These are phyloP conservation scores for Solenopsis invicta DNA, from an alignment of 1,140 invertebrate species.

Conservation along the genomic window DNA sequence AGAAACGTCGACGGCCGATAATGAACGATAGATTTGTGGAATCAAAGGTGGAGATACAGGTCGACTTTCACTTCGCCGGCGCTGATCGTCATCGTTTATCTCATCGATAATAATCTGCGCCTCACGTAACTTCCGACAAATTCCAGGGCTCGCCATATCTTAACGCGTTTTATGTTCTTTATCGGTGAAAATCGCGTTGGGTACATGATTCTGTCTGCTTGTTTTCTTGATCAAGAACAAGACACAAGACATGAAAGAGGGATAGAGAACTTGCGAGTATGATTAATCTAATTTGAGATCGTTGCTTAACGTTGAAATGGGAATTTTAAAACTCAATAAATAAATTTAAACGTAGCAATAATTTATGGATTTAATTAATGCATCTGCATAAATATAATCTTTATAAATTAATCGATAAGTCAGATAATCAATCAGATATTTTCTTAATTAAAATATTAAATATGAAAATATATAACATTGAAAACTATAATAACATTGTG, in stretches of 20 bases:
- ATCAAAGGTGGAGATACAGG: constrained; percentile 63
- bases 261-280: neutral
- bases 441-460: neutral
- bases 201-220: neutral
- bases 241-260: too few species aligned
- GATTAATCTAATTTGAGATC: constrained; percentile 28
- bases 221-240: neutral
- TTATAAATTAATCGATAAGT: neutral
- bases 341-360: constrained; percentile 26
- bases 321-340: constrained; percentile 8
- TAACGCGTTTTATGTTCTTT: constrained; percentile 17
- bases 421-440: neutral
- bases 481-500: neutral
- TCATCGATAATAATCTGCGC: constrained; percentile 67
- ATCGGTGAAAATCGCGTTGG: constrained; percentile 18
- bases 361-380: neutral
- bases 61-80: constrained; percentile 75
- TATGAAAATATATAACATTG: neutral
- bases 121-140: constrained; percentile 72
- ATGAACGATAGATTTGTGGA: constrained; percentile 64
- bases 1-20: constrained; percentile 14
- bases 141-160: neutral
- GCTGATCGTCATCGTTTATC: constrained; percentile 73
- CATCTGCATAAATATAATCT: neutral
- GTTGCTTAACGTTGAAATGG: neutral